Evolutionary conservation across 2,888 invertebrate genomes (phyloP).

Genomic region (Caenorhabditis becei): DNA sequence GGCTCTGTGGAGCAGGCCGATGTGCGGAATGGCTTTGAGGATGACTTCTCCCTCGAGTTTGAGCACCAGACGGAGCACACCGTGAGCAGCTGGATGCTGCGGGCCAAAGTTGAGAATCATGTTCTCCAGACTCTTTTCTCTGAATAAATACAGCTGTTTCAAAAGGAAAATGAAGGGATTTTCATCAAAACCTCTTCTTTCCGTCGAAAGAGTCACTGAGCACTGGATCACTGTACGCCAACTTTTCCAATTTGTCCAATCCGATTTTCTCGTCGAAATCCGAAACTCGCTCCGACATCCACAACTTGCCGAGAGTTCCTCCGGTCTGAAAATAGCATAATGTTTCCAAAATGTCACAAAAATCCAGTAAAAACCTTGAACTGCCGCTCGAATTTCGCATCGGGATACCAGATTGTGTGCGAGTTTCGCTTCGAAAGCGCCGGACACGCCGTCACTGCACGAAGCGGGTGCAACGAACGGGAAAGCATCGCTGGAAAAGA

Average conservation of each 20-base stretch:
- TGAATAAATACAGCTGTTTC: slow-evolving; percentile 9
- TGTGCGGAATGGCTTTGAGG: slow-evolving; percentile 93
- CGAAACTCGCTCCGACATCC: slow-evolving; percentile 67
- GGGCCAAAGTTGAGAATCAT: slow-evolving; percentile 92
- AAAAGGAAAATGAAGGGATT: background rate
- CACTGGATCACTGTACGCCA: slow-evolving; percentile 69
- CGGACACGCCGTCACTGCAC: slow-evolving; percentile 37
- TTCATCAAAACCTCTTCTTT: slow-evolving; percentile 71
- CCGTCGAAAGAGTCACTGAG: slow-evolving; percentile 73
- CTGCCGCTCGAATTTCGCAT: slow-evolving; percentile 80
- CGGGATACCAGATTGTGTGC: slow-evolving; percentile 80
- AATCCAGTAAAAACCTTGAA: slow-evolving; percentile 71
- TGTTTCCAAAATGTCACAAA: background rate
- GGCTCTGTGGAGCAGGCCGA: slow-evolving; percentile 95
- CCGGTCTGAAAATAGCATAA: slow-evolving; percentile 61
- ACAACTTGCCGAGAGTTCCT: slow-evolving; percentile 71
- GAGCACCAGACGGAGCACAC: slow-evolving; percentile 90
- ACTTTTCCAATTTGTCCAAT: slow-evolving; percentile 72
- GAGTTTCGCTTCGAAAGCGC: slow-evolving; percentile 66
- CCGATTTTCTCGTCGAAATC: slow-evolving; percentile 73
- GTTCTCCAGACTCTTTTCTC: slow-evolving; percentile 91
- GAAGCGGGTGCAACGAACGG: slow-evolving; percentile 45
- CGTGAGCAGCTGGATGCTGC: slow-evolving; percentile 95
- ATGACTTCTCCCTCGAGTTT: slow-evolving; percentile 92
- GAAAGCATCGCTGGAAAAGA: slow-evolving; percentile 43